These are phyloP conservation scores for Muscina levida DNA, from an alignment of 2,888 invertebrate genomes.

Conservation along the genomic window DNA sequence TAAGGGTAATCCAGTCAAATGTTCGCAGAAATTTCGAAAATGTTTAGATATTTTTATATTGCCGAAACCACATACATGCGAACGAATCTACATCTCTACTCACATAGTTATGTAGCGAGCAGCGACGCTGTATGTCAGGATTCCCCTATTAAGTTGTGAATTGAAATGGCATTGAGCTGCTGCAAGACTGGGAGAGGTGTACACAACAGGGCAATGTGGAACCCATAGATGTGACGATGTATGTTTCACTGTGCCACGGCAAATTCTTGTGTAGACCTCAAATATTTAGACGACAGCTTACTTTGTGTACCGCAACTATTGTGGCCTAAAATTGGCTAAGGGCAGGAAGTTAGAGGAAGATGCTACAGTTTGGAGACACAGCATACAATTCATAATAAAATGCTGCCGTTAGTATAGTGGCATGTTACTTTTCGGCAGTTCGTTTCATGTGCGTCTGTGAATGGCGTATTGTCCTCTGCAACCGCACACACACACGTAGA, in stretches of 20 bases:
- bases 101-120: background rate
- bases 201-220: background rate
- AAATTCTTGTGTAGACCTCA: conserved; percentile 42
- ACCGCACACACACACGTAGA: conserved; percentile 26
- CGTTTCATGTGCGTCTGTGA: background rate
- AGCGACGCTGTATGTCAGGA: no score
- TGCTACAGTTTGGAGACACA: background rate
- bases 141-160: conserved; percentile 13
- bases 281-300: conserved; percentile 35
- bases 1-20: conserved; percentile 17
- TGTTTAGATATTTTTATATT: conserved; percentile 23
- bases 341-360: background rate
- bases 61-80: conserved; percentile 5
- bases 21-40: conserved; percentile 27
- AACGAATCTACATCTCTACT: no score
- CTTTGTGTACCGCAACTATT: background rate
- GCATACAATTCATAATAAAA: conserved; percentile 23
- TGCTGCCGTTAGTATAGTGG: background rate
- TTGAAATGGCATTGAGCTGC: background rate
- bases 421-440: background rate
- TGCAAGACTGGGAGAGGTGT: background rate
- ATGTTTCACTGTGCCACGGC: conserved; percentile 35
- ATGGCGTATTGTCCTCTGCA: background rate
- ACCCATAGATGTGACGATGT: conserved; percentile 7
- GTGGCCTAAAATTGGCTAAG: background rate